Evolutionary conservation across 2,113 vertebrate species (phyloP), one percentile per base, ranked within the genome.

Genomic region (Zosterops japonicus): DNA sequence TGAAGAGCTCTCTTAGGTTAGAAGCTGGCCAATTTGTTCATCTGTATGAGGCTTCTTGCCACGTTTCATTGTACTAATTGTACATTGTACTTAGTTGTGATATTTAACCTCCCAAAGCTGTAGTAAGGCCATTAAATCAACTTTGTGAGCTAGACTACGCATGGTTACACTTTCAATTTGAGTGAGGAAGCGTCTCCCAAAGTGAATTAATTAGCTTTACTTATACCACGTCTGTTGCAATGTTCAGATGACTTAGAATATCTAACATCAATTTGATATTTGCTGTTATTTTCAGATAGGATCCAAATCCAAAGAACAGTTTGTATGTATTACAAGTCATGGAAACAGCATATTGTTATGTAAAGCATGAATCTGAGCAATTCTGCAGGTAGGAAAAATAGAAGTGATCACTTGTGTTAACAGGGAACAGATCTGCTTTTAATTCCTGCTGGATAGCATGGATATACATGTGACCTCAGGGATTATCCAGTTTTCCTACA

Each of bases 131-230:
- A 2, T 88, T 85, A 67, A 77, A 87, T 64, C 70, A 64, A 88
- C 20, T 60, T 33, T 70, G 44, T 57, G 53, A 94, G 46, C 33
- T 52, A 79, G n/a, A 84, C 71, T 70, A 39, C 22, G 23, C 60
- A 79, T 6, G 6, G 68, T 55, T 90, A 83, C 21, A 55, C 29
- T 78, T 71, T 64, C 76, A 89, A 17, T 61, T 74, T 87, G 52
- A 80, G 55, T 59, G 39, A 83, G 42, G 72, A 87, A 83, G 47
- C 14, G 1, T 70, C 92, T 92, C 77, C 28, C 59, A 80, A 86
- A 96, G 47, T 70, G 76, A 94, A 83, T 90, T 61, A 80, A 93
- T 90, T 69, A 80, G 71, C 71, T 86, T 69, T 61, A 69, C 41
- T 86, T 92, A 74, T 6, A 77, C 22, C 36, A 69, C 0, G 1